Conservation (phyloP, 2,888 invertebrate genomes). For the Trissolcus brochymenae region DNA sequence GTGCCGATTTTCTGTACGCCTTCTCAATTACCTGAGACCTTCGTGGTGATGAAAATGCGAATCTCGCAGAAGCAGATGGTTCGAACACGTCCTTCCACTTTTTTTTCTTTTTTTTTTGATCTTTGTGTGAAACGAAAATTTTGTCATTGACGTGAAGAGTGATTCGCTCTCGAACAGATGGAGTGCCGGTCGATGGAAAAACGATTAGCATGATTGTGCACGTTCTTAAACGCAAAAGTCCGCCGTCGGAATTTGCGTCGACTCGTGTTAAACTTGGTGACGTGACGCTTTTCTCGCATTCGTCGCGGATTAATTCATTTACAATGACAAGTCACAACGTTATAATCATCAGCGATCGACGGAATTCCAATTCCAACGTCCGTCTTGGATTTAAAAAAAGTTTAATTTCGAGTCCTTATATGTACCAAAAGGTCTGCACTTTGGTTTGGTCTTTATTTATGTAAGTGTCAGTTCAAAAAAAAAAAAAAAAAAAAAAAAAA, state of each 20-base stretch:
- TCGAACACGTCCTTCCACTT: constrained; percentile 5
- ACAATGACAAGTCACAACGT: constrained; percentile 14
- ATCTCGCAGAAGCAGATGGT: constrained; percentile 37
- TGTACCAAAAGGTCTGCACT: no score
- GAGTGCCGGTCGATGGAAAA: constrained; percentile 5
- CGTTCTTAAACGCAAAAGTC: not conserved
- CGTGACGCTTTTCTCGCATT: constrained; percentile 11
- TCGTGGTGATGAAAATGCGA: constrained; percentile 30
- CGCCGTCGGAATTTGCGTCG: constrained; percentile 1
- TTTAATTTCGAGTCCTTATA: no score
- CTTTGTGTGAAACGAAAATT: not conserved
- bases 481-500: not conserved
- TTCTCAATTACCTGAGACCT: constrained; percentile 42
- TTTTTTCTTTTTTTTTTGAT: not conserved
- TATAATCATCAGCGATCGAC: constrained; percentile 16
- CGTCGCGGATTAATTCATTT: constrained; percentile 16
- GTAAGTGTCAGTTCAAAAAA: not conserved
- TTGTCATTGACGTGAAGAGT: not conserved
- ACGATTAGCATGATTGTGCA: constrained; percentile 17
- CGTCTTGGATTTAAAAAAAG: not conserved
- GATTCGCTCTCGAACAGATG: no score
- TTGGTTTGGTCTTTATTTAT: no score
- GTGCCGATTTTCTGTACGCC: constrained; percentile 50
- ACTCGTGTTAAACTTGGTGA: constrained; percentile 16
- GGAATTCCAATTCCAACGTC: constrained; percentile 8